Conservation (phyloP, 2,888 invertebrate species). For the Drosophila vallismaia region DNA sequence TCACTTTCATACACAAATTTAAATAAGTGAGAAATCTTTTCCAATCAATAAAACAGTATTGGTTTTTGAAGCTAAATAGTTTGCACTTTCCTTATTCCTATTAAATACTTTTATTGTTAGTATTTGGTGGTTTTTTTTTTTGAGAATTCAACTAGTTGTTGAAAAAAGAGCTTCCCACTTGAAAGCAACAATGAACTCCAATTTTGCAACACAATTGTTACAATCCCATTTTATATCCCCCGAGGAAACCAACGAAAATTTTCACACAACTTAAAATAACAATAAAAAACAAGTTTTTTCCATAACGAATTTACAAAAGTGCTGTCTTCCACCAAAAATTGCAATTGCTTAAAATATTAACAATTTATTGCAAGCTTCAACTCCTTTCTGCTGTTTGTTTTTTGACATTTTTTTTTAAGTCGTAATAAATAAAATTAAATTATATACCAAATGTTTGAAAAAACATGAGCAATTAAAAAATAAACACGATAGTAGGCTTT, state of each 20-base stretch:
- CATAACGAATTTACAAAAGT: constrained; percentile 67
- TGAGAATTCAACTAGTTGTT: constrained; percentile 23
- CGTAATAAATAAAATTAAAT: constrained; percentile 77
- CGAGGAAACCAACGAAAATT: constrained; percentile 23
- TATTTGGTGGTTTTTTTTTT: no score
- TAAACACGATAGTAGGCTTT: constrained; percentile 69
- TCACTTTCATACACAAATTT: background rate
- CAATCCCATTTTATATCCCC: constrained; percentile 36
- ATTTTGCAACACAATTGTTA: constrained; percentile 1
- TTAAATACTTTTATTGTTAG: constrained; percentile 14
- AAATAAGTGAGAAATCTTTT: background rate
- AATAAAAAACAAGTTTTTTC: constrained; percentile 62
- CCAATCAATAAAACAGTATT: background rate
- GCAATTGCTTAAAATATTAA: constrained; percentile 53
- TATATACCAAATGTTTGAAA: constrained; percentile 58
- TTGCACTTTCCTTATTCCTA: background rate
- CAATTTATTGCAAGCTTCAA: constrained; percentile 60
- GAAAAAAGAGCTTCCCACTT: background rate
- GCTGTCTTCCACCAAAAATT: constrained; percentile 29
- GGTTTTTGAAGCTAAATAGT: background rate
- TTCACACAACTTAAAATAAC: constrained; percentile 33
- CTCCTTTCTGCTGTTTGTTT: constrained; percentile 33
- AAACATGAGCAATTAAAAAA: constrained; percentile 69
- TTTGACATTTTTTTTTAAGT: constrained; percentile 29
- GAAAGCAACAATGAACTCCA: background rate